Base-by-base conservation (phyloP, 2,113 vertebrate species). In the Hippoglossus stenolepis region DNA sequence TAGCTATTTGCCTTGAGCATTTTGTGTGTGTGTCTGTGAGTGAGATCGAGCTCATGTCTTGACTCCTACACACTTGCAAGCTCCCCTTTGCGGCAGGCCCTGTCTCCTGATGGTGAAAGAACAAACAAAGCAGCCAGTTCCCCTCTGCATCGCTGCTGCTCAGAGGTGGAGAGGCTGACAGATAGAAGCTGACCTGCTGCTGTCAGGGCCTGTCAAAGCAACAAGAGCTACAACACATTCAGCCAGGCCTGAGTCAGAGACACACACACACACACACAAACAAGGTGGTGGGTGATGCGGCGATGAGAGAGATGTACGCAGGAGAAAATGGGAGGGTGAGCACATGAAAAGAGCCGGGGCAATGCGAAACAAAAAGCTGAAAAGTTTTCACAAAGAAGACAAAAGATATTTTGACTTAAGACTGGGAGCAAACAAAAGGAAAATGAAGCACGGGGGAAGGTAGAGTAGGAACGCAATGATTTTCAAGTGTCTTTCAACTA, bases 151-250 rank as follows among this genome's bases (percentile, higher is more conserved):
- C 72, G 24, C 70, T 28, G 58, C 78, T 59, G 71, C 83, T 83
- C 72, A 65, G 69, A 80, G 69, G 75, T 66, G 78, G 56, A 87
- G 75, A 70, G 64, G 77, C 82, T 85, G 88, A 87, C 80, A 75
- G 75, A 84, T 67, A 80, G 80, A 81, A 77, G 80, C 62, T 74
- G 85, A 87, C 80, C 86, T 73, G 85, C 65, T 80, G 87, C 81
- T 89, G 85, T 80, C 82, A 61, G 77, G 75, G 77, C 57, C 84
- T 79, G 77, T 87, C 84, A 87, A 75, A 83, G 82, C 64, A 88
- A 84, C 81, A 82, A 57, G 58, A 68, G 82, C 83, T 51, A 14
- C 47, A 76, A 67, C 77, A 85, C 73, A 69, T 79, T 75, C 70
- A 82, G 61, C 69, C 70, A 59, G 70, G 72, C 65, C 80, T 59